These are phyloP conservation scores for Archips xylosteana DNA, from an alignment of 2,888 invertebrate species.

Conservation along the genomic window DNA sequence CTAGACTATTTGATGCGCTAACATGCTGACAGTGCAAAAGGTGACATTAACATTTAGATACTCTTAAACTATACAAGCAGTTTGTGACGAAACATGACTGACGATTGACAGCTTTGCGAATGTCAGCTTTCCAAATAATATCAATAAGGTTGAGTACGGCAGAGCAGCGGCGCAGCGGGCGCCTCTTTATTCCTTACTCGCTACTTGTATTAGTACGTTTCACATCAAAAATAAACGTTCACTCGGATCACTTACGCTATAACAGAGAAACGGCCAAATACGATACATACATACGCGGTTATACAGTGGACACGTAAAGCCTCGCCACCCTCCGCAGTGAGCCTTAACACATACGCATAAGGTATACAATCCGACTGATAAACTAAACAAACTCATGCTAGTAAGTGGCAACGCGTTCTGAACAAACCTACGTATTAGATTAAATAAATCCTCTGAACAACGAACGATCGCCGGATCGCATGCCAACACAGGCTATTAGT, in stretches of 20 bases:
- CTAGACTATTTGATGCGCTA: neutral
- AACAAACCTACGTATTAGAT: conserved; percentile 5
- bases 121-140: neutral
- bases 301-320: conserved; percentile 41
- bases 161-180: conserved; percentile 32
- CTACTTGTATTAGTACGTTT: conserved; percentile 61
- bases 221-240: conserved; percentile 68
- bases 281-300: conserved; percentile 42
- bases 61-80: neutral
- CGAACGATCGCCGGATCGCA: neutral
- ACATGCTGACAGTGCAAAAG: too few species aligned
- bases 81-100: neutral
- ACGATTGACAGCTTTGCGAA: neutral
- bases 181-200: conserved; percentile 48
- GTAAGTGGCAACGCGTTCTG: neutral
- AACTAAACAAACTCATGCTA: conserved; percentile 26
- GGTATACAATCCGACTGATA: conserved; percentile 45
- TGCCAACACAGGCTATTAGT: conserved; percentile 45
- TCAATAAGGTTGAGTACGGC: neutral
- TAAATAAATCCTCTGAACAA: conserved; percentile 8
- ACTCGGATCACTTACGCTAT: conserved; percentile 65
- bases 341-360: conserved; percentile 48
- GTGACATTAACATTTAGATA: neutral
- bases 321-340: conserved; percentile 38
- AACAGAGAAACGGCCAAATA: conserved; percentile 55